Conservation (phyloP, 1,140 invertebrate species). For the Bombus terrestris region DNA sequence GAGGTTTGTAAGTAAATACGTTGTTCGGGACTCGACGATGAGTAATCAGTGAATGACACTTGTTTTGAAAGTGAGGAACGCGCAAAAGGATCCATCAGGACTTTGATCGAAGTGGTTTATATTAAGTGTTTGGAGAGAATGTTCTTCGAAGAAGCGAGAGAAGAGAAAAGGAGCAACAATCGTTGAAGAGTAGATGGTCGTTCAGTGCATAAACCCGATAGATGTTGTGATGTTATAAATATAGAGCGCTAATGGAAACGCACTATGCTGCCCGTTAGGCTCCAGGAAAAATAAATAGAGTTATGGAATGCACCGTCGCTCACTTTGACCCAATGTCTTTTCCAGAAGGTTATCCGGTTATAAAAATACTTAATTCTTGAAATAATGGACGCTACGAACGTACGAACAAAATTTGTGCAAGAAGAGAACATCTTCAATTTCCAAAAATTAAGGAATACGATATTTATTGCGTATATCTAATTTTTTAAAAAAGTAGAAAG, state of each 20-base stretch:
- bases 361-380: not conserved
- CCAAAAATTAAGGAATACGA: not conserved
- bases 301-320: no score
- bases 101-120: not conserved
- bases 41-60: not conserved
- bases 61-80: not conserved
- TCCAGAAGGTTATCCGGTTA: not conserved
- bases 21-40: not conserved
- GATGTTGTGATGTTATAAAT: conserved; percentile 1
- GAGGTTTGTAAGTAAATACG: no score
- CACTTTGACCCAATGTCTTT: not conserved
- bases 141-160: not conserved
- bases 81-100: no score
- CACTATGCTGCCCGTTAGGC: not conserved
- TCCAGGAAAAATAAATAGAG: not conserved
- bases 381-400: not conserved
- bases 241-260: not conserved
- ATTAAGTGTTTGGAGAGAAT: not conserved
- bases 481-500: not conserved
- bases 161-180: not conserved
- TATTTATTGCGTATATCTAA: not conserved
- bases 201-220: conserved; percentile 12
- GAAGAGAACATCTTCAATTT: not conserved
- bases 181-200: not conserved
- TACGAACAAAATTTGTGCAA: no score